Evolutionary conservation across 2,113 vertebrate species (phyloP).

Genomic region (Onychostoma macrolepis): DNA sequence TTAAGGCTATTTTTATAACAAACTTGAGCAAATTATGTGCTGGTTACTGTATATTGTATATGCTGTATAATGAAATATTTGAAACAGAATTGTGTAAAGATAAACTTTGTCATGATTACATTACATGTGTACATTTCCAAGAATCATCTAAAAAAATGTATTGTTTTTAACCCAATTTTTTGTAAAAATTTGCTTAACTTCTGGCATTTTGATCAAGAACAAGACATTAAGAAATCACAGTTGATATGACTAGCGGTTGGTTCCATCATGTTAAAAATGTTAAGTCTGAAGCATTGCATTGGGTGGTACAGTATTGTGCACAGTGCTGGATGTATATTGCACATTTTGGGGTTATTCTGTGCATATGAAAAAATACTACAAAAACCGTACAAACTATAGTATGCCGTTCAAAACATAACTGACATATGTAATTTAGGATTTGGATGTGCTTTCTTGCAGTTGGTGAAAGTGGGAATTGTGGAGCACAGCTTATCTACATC

Average conservation of each 20-base stretch:
- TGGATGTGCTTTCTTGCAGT: conserved; percentile 37
- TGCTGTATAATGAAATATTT: not conserved
- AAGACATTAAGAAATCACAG: too few species aligned
- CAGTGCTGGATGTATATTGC: not conserved
- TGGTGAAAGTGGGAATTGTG: conserved; percentile 90
- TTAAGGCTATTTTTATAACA: not conserved
- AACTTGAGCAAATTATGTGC: not conserved
- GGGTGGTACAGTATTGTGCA: not conserved
- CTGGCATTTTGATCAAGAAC: too few species aligned
- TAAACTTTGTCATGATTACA: not conserved
- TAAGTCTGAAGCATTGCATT: not conserved
- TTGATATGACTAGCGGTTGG: too few species aligned
- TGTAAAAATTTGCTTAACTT: not conserved
- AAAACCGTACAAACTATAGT: not conserved
- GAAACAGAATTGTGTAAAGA: not conserved
- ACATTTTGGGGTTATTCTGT: not conserved
- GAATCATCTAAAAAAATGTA: not conserved
- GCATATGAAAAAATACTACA: not conserved
- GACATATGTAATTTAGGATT: not conserved
- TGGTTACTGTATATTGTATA: not conserved
- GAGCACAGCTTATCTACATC: conserved; percentile 87
- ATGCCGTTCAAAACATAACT: not conserved
- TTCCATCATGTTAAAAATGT: not conserved
- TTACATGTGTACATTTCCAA: too few species aligned
- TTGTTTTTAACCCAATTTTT: not conserved